Evolutionary conservation across 2,113 vertebrate species (phyloP).

Genomic region (Nothocercus julius): DNA sequence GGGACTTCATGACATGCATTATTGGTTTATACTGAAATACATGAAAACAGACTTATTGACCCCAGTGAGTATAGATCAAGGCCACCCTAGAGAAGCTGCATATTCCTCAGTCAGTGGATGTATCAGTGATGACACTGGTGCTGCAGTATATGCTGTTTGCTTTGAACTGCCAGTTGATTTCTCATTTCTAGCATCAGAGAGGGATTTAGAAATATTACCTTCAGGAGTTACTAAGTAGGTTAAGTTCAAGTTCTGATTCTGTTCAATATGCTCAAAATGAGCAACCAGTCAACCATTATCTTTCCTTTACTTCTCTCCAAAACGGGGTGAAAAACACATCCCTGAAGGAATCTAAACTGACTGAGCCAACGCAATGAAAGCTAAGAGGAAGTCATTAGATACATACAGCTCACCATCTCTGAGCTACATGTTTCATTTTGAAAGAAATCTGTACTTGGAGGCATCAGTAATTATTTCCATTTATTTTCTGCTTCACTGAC

Average conservation of each 20-base stretch:
- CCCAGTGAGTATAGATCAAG: neutral
- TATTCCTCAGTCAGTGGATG: neutral
- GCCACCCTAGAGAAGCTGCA: neutral
- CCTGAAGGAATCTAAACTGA: neutral
- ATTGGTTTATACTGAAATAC: neutral
- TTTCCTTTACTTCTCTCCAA: neutral
- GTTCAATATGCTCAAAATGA: neutral
- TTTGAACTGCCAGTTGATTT: neutral
- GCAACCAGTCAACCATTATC: neutral
- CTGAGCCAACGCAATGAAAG: neutral
- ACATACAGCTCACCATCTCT: neutral
- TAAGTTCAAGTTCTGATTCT: neutral
- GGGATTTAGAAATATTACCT: neutral
- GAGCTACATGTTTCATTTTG: neutral
- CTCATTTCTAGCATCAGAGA: neutral
- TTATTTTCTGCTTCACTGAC: conserved; percentile 53
- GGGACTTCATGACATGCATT: neutral
- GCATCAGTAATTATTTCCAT: conserved; percentile 56
- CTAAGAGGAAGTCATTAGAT: conserved; percentile 16
- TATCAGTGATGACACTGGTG: neutral
- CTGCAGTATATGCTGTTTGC: neutral
- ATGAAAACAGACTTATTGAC: neutral
- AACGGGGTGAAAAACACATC: neutral
- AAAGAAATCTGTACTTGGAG: conserved; percentile 36
- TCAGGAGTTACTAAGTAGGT: neutral